Percentiles rank a stretch among this genome's conserved stretches.
These are phyloP conservation scores for Zapus hudsonius DNA, from an alignment of 2,113 vertebrate species.

Conservation along the genomic window DNA sequence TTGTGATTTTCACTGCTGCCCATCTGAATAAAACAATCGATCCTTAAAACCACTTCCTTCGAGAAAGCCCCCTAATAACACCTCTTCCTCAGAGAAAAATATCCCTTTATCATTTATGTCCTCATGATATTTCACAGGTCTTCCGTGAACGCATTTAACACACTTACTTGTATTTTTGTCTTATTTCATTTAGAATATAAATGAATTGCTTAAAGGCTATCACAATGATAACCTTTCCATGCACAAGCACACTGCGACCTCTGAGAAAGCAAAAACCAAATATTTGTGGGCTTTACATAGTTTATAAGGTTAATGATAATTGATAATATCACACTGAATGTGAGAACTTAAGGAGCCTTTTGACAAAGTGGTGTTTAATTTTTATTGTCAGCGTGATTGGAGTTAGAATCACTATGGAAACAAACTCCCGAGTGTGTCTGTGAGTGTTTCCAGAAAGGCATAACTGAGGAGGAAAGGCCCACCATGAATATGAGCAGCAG, in stretches of 20 bases:
- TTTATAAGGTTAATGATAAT: not conserved
- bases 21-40: not conserved
- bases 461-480: not conserved
- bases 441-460: not conserved
- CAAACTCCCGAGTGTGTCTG: not conserved
- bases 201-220: not conserved
- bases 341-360: not conserved
- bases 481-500: not conserved
- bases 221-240: not conserved
- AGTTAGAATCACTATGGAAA: not conserved
- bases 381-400: not conserved
- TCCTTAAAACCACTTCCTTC: not conserved
- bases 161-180: not conserved
- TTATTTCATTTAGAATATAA: constrained; percentile 8
- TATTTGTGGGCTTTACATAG: constrained; percentile 4
- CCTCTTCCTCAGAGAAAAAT: not conserved
- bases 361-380: not conserved
- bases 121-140: not conserved
- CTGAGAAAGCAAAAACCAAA: not conserved
- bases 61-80: not conserved
- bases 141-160: not conserved
- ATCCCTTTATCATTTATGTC: not conserved
- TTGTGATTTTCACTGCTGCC: not conserved
- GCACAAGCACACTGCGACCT: not conserved
- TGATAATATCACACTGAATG: not conserved